Conservation (phyloP, 2,113 vertebrate genomes). For the Microcebus griseorufus region DNA sequence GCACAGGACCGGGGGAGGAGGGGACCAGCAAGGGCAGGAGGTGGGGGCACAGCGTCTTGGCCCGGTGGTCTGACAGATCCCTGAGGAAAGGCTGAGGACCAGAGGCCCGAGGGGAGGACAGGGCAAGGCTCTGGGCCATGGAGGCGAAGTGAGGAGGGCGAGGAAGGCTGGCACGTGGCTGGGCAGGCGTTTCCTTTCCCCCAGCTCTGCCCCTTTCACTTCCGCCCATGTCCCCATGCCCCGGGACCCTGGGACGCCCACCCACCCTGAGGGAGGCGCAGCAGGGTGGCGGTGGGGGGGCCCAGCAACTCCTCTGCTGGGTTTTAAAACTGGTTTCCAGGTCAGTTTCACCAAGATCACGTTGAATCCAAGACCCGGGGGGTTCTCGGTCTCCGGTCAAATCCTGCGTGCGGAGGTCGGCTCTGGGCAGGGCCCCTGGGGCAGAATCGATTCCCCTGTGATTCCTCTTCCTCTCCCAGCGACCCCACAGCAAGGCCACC, state of each 20-base stretch:
- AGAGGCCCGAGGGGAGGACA: accelerated
- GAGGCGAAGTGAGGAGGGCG: background rate
- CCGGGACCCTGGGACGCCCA: background rate
- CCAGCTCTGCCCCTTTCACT: background rate
- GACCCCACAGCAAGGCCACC: background rate
- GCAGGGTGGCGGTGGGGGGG: no score
- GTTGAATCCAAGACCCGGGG: accelerated
- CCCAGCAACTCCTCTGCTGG: no score
- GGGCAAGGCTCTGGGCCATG: accelerated
- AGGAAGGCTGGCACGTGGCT: background rate
- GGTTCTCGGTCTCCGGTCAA: background rate
- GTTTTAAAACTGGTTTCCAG: background rate
- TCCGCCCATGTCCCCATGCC: background rate
- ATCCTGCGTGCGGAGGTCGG: no score
- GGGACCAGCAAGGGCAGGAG: background rate
- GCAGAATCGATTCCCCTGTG: accelerated
- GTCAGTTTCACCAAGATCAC: accelerated
- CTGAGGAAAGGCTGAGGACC: background rate
- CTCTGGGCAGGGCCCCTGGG: background rate
- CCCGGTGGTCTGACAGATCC: background rate
- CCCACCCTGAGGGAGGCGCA: accelerated
- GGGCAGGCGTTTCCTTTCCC: no score
- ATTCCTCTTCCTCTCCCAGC: accelerated
- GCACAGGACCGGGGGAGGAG: accelerated
- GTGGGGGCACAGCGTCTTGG: accelerated